Base-by-base conservation (phyloP, 2,113 vertebrate species). In the Sporophila hypoxantha region DNA sequence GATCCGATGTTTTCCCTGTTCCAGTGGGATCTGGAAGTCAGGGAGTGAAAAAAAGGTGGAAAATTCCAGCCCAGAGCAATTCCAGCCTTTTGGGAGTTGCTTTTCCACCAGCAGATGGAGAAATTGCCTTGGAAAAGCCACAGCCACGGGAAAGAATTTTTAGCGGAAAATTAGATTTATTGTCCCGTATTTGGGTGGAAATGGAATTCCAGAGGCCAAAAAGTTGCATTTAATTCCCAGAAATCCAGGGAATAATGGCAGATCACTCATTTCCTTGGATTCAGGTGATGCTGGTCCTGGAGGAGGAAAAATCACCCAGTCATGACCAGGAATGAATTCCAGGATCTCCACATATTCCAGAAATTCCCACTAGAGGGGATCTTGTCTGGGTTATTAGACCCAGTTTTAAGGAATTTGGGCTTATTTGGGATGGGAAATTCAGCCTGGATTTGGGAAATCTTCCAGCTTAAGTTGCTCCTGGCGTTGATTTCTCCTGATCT, bases 41-140 rank as follows among this genome's bases (percentile, higher is more conserved):
- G 21, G 22, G 42, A 56, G 7, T 15, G 18, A 6, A 17, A 39
- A 22, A 46, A 32, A 21, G 9, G 21, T 12, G 39, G 29, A 22
- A 82, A 82, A 59, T 49, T n/a, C 52, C 42, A 47, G 6, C 29
- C 42, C 8, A 3, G 32, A 57, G 57, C 17, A 23, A 9, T 66
- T 66, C 52, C 37, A 42, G 13, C 25, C 22, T 25, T 46, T 42
- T 15, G 20, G 8, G 55, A 85, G 39, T 42, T 42, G n/a, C 30
- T 74, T 69, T 66, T 27, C 23, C 83, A 68, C 87, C 91, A 90
- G 42, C 84, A 93, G 94, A 17, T 86, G 93, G 91, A 78, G 94
- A 65, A 75, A 60, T 83, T 68, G 68, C 68, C 39, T 17, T 36
- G 44, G 61, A 37, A 73, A 86, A 67, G 2, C 17, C 14, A 27